A percentile compares a stretch with the other conserved stretches of the same genome.
phyloP scores from a whole-genome alignment of 2,797 vertebrate genomes.

The Rhinoraja longicauda region DNA sequence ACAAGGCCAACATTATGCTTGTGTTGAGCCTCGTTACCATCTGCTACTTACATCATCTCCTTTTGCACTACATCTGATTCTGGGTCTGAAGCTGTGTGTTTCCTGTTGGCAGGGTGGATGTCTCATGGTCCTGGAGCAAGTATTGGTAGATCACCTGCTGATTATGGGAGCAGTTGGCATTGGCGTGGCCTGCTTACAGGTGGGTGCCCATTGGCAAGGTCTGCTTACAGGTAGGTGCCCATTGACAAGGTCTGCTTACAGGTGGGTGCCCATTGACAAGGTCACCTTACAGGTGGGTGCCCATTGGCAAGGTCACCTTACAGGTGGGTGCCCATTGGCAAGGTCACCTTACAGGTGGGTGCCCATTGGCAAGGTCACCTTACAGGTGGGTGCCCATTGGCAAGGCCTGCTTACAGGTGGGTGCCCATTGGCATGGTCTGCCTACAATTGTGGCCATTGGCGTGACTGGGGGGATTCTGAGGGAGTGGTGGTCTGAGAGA shows the following conservation, averaged over 20 bases:
- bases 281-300: constrained; percentile 48
- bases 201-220: too few species aligned
- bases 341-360: constrained; percentile 64
- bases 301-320: too few species aligned
- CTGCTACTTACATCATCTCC: neutral
- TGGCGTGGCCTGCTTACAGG: constrained; percentile 71
- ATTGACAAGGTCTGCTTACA: constrained; percentile 76
- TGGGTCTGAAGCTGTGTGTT: neutral
- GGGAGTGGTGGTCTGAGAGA: too few species aligned
- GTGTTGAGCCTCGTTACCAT: too few species aligned
- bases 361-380: too few species aligned
- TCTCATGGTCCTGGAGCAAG: constrained; percentile 72
- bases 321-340: constrained; percentile 60
- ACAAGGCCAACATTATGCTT: too few species aligned
- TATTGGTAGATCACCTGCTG: constrained; percentile 73
- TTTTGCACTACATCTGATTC: neutral
- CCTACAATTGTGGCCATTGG: too few species aligned
- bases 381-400: constrained; percentile 57
- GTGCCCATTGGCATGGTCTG: too few species aligned
- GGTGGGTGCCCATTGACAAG: too few species aligned
- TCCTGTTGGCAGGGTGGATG: constrained; percentile 66
- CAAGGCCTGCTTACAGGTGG: constrained; percentile 66
- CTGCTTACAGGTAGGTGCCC: too few species aligned
- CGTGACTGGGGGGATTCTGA: too few species aligned
- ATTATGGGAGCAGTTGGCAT: constrained; percentile 76